Evolutionary conservation across 2,113 vertebrate genomes (phyloP).

Genomic region (Poicephalus gulielmi): DNA sequence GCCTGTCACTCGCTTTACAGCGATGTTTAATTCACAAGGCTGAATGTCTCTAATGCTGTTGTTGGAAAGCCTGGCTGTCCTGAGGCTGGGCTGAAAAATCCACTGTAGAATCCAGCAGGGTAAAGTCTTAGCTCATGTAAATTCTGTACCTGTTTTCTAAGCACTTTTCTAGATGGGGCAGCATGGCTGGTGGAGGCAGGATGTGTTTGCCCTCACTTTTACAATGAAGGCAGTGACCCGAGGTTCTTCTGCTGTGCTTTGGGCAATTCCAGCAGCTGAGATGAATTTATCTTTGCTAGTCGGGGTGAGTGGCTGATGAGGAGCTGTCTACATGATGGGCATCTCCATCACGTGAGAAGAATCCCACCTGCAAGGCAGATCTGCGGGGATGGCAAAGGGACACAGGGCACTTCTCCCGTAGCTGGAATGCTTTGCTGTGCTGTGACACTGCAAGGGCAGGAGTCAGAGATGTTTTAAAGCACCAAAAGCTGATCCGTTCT

Average conservation of each 20-base stretch:
- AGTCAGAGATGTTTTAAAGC: not conserved
- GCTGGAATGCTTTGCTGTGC: not conserved
- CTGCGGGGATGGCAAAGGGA: not conserved
- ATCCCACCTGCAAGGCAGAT: not conserved
- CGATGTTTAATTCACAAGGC: not conserved
- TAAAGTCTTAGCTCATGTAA: not conserved
- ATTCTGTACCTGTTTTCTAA: not conserved
- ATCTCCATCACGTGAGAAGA: not conserved
- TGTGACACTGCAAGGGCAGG: not conserved
- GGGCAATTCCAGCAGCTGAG: not conserved
- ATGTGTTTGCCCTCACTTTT: not conserved
- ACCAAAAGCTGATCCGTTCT: not conserved
- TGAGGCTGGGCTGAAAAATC: not conserved
- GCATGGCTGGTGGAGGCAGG: not conserved
- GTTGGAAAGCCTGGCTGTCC: not conserved
- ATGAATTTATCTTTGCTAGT: not conserved
- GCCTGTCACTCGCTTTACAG: not conserved
- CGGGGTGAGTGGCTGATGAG: not conserved
- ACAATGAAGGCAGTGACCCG: accelerated
- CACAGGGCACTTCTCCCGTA: accelerated
- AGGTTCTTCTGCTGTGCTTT: not conserved
- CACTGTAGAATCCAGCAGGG: not conserved
- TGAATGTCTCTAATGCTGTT: not conserved
- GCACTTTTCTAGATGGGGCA: not conserved
- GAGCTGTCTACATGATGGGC: not conserved